Base-by-base conservation (phyloP, 2,888 invertebrate species). In the Mythimna lalbum region DNA sequence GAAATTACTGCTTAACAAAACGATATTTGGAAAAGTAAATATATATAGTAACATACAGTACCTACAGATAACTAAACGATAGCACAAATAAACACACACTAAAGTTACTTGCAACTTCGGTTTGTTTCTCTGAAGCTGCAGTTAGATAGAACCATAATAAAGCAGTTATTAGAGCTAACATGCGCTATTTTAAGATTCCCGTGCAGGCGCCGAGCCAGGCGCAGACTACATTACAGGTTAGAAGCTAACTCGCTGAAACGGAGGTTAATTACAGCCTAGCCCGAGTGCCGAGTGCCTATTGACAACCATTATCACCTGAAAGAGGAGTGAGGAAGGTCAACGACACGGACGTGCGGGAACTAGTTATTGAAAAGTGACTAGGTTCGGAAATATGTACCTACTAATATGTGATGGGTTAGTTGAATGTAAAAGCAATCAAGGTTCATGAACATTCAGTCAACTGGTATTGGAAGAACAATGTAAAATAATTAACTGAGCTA, bases 151-250 rank as follows among this genome's bases (percentile, higher is more conserved):
- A 75, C 70, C 73, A 76, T 76, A 80, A 80, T 73, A 82, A 77
- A 71, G 62, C 65, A 63, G 73, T 76, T 72, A 77, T 70, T 65
- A 78, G 31, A n/a, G 56, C 39, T 63, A 50, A 68, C 73, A 33
- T 47, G 63, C 36, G 60, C 74, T 85, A 83, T 84, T 82, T 80
- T 76, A 81, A 81, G 80, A 76, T 64, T 69, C 27, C 9, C 50
- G 60, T 59, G 67, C 60, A 76, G 70, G 72, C 75, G n/a, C n/a
- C 75, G 67, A 72, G 69, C 68, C 76, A 75, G 77, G 68, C 67
- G 65, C 61, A 70, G 68, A 73, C 78, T 81, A 76, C 81, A 84
- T 87, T 84, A 85, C 85, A 86, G 84, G 85, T 78, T 78, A 79
- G 68, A 73, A 71, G 74, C 57, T 70, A 83, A 80, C 78, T 82